phyloP scores from a whole-genome alignment of 2,113 vertebrate species.

The Rhagologus leucostigma region DNA sequence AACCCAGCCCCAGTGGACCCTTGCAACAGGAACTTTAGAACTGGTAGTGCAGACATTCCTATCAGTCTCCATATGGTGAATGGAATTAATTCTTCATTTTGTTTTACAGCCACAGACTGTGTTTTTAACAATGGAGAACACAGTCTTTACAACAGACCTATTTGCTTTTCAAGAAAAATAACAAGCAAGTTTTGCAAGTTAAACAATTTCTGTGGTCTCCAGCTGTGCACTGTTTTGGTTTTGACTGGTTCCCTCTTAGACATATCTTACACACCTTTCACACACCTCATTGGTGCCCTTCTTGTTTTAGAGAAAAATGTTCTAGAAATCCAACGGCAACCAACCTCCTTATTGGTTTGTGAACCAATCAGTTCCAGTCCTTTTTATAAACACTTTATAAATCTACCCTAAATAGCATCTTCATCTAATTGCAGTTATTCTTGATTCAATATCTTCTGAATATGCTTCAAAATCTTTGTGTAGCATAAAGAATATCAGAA shows the following conservation, averaged over 20 bases:
- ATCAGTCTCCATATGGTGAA: background rate
- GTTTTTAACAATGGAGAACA: background rate
- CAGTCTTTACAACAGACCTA: background rate
- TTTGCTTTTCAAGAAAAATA: background rate
- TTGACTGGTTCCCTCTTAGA: background rate
- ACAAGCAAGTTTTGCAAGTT: background rate
- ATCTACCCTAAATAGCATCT: background rate
- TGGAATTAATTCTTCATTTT: background rate
- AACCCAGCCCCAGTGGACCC: accelerated
- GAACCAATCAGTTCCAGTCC: background rate
- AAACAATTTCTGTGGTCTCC: background rate
- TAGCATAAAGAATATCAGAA: background rate
- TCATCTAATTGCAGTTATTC: background rate
- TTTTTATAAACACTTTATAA: background rate
- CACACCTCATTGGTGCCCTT: background rate
- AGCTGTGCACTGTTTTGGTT: background rate
- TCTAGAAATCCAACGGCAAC: background rate
- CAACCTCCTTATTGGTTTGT: background rate
- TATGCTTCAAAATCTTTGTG: background rate
- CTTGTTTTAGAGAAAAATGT: background rate
- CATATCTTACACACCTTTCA: background rate
- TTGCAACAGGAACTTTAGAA: background rate
- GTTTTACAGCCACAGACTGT: background rate
- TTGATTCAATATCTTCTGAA: no score
- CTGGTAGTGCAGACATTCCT: background rate